A percentile compares a stretch with the other conserved stretches of the same genome.
These are phyloP conservation scores for Lathronympha strigana DNA, from an alignment of 2,888 invertebrate genomes.

Conservation along the genomic window DNA sequence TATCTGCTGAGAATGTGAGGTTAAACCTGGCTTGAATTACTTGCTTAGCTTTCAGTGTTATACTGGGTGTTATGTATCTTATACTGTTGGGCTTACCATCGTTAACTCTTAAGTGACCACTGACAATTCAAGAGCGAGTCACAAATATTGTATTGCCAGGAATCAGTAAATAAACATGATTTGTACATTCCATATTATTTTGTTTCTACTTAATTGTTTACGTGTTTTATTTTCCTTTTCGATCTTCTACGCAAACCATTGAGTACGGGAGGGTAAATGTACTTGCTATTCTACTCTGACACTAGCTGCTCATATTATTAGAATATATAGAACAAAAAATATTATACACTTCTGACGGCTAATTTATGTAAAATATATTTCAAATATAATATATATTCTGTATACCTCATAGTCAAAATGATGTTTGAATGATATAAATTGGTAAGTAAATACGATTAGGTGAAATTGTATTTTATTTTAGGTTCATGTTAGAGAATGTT, in stretches of 20 bases:
- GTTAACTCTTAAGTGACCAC: slow-evolving; percentile 61
- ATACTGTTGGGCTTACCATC: slow-evolving; percentile 60
- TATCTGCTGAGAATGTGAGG: slow-evolving; percentile 67
- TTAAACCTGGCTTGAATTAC: slow-evolving; percentile 74
- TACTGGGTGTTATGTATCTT: slow-evolving; percentile 70
- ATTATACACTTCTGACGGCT: slow-evolving; percentile 74
- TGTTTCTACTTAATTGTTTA: slow-evolving; percentile 84
- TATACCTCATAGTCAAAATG: slow-evolving; percentile 82
- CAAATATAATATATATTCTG: slow-evolving; percentile 78
- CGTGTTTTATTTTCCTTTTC: slow-evolving; percentile 81
- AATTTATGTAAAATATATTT: slow-evolving; percentile 70
- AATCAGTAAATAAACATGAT: slow-evolving; percentile 88
- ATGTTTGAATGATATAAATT: slow-evolving; percentile 84
- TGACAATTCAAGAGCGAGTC: slow-evolving; percentile 68
- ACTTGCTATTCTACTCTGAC: slow-evolving; percentile 73
- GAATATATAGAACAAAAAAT: slow-evolving; percentile 58
- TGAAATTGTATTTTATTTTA: slow-evolving; percentile 83
- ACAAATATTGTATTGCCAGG: slow-evolving; percentile 84
- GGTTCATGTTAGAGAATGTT: slow-evolving; percentile 85
- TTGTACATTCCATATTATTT: slow-evolving; percentile 93
- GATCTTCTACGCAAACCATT: slow-evolving; percentile 62
- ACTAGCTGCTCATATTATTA: slow-evolving; percentile 64
- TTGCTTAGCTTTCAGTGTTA: slow-evolving; percentile 78
- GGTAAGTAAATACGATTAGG: slow-evolving; percentile 81
- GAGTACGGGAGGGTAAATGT: slow-evolving; percentile 54